Percentiles rank a stretch among this genome's conserved stretches.
Conservation (phyloP, 2,797 vertebrate genomes). For the Cryptoprocta ferox region DNA sequence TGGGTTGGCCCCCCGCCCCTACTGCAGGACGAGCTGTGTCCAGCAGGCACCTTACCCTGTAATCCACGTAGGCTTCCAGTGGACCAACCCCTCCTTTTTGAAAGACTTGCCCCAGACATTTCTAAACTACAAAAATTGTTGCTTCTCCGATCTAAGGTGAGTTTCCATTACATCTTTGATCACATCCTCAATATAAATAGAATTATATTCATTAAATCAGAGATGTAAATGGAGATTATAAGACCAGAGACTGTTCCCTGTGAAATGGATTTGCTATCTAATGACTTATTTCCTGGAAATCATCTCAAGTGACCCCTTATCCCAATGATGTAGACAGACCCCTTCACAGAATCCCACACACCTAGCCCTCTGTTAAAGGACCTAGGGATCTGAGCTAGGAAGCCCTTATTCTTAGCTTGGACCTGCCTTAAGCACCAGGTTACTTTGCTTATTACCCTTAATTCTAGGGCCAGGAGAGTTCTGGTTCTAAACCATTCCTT, state of each 20-base stretch:
- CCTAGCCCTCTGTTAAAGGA: background rate
- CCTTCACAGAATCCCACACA: background rate
- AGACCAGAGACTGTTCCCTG: background rate
- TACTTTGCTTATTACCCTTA: background rate
- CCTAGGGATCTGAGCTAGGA: too few relatives aligned
- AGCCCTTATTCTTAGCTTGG: background rate
- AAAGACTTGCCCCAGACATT: background rate
- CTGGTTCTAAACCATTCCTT: background rate
- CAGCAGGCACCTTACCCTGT: background rate
- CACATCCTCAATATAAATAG: background rate
- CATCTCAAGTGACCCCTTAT: background rate
- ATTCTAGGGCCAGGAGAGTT: background rate
- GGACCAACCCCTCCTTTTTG: background rate
- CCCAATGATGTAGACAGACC: background rate
- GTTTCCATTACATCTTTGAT: background rate
- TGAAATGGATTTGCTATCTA: background rate
- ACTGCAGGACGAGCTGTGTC: background rate
- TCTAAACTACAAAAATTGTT: background rate
- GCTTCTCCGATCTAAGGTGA: background rate
- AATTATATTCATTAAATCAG: background rate
- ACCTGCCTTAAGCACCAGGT: background rate
- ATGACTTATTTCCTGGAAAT: background rate
- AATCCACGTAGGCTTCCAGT: background rate
- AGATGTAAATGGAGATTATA: background rate
- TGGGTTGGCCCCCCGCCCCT: too few relatives aligned